Percentiles rank a stretch among this genome's conserved stretches.
phyloP scores from a whole-genome alignment of 2,113 vertebrate species.

The Sula dactylatra region DNA sequence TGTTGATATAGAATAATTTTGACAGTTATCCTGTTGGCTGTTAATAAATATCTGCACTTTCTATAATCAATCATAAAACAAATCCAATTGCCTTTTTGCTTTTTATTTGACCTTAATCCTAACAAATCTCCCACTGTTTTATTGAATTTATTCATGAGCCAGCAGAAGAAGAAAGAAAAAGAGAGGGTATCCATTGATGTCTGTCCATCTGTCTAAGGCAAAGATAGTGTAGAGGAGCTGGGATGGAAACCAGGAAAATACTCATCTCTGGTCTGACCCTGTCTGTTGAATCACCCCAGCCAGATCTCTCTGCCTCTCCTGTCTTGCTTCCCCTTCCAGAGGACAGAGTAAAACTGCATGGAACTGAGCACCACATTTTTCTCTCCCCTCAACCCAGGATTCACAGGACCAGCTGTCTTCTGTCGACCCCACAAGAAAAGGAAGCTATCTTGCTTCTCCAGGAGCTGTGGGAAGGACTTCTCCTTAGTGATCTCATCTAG shows the following conservation, averaged over 20 bases:
- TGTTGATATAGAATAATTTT: constrained; percentile 37
- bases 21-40: constrained; percentile 55
- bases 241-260: background rate
- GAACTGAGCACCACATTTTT: background rate
- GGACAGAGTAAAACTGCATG: background rate
- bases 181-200: background rate
- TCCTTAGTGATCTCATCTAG: background rate
- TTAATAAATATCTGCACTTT: constrained; percentile 62
- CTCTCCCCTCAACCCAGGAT: background rate
- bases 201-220: background rate
- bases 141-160: constrained; percentile 25
- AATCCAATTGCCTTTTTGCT: constrained; percentile 49
- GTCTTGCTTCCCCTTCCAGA: background rate
- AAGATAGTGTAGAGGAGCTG: background rate
- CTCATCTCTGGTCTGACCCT: background rate
- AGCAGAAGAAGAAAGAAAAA: background rate
- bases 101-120: constrained; percentile 63
- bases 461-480: background rate
- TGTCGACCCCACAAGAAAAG: background rate
- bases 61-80: constrained; percentile 60
- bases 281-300: background rate
- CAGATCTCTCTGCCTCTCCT: background rate
- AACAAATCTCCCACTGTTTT: constrained; percentile 39
- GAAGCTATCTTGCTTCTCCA: background rate
- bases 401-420: background rate